Base-by-base conservation (phyloP, 2,888 invertebrate genomes). In the Elegia similella region DNA sequence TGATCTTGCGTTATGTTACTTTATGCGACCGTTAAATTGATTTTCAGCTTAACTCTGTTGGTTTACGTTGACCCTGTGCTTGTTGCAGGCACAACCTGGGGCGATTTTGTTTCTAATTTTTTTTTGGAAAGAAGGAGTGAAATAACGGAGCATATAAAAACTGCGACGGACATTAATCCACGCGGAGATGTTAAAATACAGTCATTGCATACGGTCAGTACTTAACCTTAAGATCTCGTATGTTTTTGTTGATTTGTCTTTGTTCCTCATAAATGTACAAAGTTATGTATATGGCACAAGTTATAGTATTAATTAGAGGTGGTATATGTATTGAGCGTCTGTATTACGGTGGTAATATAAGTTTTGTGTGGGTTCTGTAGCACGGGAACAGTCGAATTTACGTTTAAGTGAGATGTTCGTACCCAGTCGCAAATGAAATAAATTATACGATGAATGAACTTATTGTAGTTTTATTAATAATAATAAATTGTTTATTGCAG, bases 371-470 rank as follows among this genome's bases (percentile, higher is more conserved):
- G 34, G 34, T 55, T 75, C 70, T 71, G 76, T 80, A 74, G 74
- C 78, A 78, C 75, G 67, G 64, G 73, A 76, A 74, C 73, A 68
- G 75, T 72, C 70, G 75, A 75, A 72, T 70, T 77, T 74, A 75
- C 68, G 74, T 73, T 72, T 79, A 80, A 81, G 79, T 86, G 81
- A 84, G 81, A 84, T 72, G 72, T 83, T 82, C 75, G 70, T 82
- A 85, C 70, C 82, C 86, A 82, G 86, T 88, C 86, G 85, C 86
- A 86, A 86, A 84, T 77, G 72, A 79, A 85, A 84, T 84, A 86
- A 85, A 87, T 80, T 82, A 83, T 84, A 86, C 75, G 76, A 77
- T 78, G 78, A 79, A 80, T 66, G 65, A 66, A 68, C 53, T 62
- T 61, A 64, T 64, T 69, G 56, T 69, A 1, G 73, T 80, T 80